Conservation (phyloP, 30 jellyfish, hydroid and myxozoan species). For the Hydra vulgaris region DNA sequence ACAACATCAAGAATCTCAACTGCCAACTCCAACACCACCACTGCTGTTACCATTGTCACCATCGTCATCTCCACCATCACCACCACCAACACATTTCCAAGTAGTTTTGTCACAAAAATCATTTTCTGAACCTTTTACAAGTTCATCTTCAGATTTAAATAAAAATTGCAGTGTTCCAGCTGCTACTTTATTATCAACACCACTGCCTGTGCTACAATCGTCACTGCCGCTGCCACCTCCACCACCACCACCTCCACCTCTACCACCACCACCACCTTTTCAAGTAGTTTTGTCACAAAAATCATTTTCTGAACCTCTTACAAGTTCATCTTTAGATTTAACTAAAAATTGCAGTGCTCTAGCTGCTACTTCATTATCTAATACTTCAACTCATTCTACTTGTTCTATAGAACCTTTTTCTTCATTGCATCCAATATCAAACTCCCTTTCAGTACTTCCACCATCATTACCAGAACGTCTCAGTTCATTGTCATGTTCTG, state of each 20-base stretch:
- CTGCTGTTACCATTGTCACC: neutral
- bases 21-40: neutral
- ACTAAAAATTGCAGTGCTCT: no score
- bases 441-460: no score
- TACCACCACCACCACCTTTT: neutral
- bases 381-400: neutral
- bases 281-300: no score
- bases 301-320: no score
- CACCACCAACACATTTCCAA: neutral
- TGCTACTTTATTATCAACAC: no score
- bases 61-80: neutral
- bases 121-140: neutral
- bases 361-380: neutral
- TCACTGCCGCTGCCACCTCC: conserved; percentile 12
- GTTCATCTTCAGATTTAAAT: neutral
- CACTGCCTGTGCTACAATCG: conserved; percentile 12
- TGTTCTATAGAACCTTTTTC: neutral
- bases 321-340: no score
- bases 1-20: neutral
- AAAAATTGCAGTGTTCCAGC: no score
- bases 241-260: neutral
- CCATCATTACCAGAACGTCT: neutral
- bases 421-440: neutral
- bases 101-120: neutral
- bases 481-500: no score